A percentile compares a stretch with the other conserved stretches of the same genome.
These are phyloP conservation scores for Petaurus breviceps DNA, from an alignment of 2,113 vertebrate species.

Conservation along the genomic window DNA sequence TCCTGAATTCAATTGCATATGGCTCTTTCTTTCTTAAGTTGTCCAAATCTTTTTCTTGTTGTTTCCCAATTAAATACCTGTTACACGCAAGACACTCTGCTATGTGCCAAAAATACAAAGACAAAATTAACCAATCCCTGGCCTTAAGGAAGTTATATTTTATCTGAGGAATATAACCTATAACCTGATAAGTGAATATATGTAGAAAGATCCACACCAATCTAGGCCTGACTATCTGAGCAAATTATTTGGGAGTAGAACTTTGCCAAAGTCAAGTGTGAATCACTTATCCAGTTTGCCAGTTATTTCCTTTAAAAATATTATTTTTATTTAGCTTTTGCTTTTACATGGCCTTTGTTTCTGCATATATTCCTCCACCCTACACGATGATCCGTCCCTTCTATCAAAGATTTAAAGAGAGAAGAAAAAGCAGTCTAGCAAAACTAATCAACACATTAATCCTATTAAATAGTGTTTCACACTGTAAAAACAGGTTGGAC, in stretches of 20 bases:
- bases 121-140: background rate
- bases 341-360: background rate
- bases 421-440: background rate
- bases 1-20: background rate
- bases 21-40: background rate
- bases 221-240: background rate
- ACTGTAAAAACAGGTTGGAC: background rate
- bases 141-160: background rate
- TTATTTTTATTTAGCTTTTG: background rate
- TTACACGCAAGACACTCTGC: background rate
- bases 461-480: background rate
- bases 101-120: background rate
- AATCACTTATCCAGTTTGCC: background rate
- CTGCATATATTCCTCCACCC: background rate
- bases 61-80: background rate
- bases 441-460: background rate
- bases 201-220: no score
- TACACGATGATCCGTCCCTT: background rate
- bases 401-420: background rate
- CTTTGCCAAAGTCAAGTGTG: background rate
- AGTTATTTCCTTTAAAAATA: background rate
- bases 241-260: background rate
- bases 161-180: background rate
- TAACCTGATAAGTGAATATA: background rate
- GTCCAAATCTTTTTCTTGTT: background rate